Evolutionary conservation across 2,113 vertebrate genomes (phyloP), one percentile per base, ranked within the genome.

Genomic region (Sorex araneus): DNA sequence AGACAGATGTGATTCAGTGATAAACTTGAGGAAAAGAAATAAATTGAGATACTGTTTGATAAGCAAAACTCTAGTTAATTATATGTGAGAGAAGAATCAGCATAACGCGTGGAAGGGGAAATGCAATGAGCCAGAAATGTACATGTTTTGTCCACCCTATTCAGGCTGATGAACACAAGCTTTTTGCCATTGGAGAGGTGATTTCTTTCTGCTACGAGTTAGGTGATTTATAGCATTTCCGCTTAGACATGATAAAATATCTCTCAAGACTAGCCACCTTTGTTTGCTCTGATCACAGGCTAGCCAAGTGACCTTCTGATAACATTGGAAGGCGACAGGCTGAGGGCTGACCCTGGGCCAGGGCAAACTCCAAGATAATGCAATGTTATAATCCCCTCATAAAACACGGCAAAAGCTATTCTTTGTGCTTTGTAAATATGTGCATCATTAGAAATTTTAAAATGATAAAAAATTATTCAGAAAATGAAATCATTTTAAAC

Each of bases 161-260:
- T 57, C 19, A 73, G 80, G 50, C 63, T 2, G 7, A 79, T 0
- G 32, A 71, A 21, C 21, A 21, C 30, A 25, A 57, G 57, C 40
- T 43, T 69, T 80, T 13, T 40, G 19, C 34, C 71, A 40, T 0
- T 45, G 13, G 77, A 88, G 77, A 69, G 60, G 67, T 27, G 71
- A 73, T 34, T 91, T 93, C 84, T 34, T 91, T 93, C 84, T 74
- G 34, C 67, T 28, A 19, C 19, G 21, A 21, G 54, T 18, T 69
- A 12, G 27, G 43, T 91, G 76, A 96, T 95, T 95, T 89, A 91
- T 45, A 30, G 40, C 8, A 30, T 50, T 90, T 90, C n/a, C 36
- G 69, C 32, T 66, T 30, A 47, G 43, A 69, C 71, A 32, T 11
- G 45, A 93, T 88, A 92, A 90, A 95, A 78, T 30, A 69, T 76